These are phyloP conservation scores for Rhagoletis zephyria DNA, from an alignment of 1,140 invertebrate genomes.

Conservation along the genomic window DNA sequence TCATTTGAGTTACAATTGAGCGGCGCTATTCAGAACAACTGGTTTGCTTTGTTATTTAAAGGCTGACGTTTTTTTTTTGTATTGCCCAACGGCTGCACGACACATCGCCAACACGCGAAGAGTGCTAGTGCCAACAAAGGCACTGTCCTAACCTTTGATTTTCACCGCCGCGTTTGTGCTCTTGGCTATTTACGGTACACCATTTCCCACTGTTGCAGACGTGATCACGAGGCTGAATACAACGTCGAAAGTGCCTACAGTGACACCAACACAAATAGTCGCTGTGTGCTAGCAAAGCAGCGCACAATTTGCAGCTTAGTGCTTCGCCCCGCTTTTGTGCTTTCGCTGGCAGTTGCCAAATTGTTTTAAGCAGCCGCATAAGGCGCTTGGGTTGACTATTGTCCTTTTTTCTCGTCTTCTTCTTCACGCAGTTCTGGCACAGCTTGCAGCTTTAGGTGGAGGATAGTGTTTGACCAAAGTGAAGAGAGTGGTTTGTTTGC, in stretches of 20 bases:
- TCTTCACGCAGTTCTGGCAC: neutral
- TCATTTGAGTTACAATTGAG: conserved; percentile 17
- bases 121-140: neutral
- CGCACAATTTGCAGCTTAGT: neutral
- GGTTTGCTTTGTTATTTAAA: neutral
- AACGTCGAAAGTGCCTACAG: neutral
- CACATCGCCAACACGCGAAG: neutral
- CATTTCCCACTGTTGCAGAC: conserved; percentile 8
- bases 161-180: neutral
- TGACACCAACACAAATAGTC: neutral
- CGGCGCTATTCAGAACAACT: neutral
- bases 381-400: conserved; percentile 8
- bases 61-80: neutral
- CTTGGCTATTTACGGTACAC: neutral
- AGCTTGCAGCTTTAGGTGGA: no score
- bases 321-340: neutral
- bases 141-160: neutral
- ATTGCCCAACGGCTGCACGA: neutral
- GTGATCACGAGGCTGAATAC: neutral
- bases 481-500: neutral
- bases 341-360: conserved; percentile 1
- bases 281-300: neutral
- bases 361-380: conserved; percentile 19
- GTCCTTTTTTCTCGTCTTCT: neutral
- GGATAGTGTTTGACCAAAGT: no score